phyloP scores from a whole-genome alignment of 1,140 invertebrate species.

The Aphelenchoides fujianensis region DNA sequence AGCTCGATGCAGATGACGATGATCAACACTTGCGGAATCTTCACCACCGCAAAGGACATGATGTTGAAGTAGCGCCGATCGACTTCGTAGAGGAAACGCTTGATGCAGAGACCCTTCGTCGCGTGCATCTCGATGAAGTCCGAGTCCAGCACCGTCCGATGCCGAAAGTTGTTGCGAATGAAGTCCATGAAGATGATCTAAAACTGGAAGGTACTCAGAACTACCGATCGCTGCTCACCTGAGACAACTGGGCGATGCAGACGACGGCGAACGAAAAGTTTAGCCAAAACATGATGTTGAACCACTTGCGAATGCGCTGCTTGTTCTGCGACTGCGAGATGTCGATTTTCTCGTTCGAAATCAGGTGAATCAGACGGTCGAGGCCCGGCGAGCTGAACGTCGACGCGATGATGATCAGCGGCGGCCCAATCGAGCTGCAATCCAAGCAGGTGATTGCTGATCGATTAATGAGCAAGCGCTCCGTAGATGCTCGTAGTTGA shows the following conservation, averaged over 20 bases:
- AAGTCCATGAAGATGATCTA: conserved; percentile 1
- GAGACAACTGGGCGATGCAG: not conserved
- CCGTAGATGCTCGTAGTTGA: not conserved
- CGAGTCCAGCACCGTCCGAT: not conserved
- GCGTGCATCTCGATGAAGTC: not conserved
- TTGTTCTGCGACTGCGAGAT: conserved; percentile 6
- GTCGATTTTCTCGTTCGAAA: not conserved
- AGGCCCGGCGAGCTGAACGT: not conserved
- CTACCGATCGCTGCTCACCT: no score
- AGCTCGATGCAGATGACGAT: conserved; percentile 8
- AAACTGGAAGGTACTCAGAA: no score
- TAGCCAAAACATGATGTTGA: not conserved
- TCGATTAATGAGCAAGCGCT: not conserved
- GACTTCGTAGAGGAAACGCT: not conserved
- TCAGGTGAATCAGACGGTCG: not conserved
- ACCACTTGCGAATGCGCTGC: conserved; percentile 4
- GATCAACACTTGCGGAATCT: conserved; percentile 4
- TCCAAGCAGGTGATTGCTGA: no score
- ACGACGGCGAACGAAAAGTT: conserved; percentile 10
- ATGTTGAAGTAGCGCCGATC: conserved; percentile 3
- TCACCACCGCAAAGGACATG: conserved; percentile 15
- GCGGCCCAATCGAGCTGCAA: conserved; percentile 11
- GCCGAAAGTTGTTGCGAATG: not conserved
- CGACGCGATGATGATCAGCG: conserved; percentile 1
- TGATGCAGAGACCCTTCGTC: not conserved